Conservation (phyloP, 2,797 vertebrate species). For the Enteromius radiatus region DNA sequence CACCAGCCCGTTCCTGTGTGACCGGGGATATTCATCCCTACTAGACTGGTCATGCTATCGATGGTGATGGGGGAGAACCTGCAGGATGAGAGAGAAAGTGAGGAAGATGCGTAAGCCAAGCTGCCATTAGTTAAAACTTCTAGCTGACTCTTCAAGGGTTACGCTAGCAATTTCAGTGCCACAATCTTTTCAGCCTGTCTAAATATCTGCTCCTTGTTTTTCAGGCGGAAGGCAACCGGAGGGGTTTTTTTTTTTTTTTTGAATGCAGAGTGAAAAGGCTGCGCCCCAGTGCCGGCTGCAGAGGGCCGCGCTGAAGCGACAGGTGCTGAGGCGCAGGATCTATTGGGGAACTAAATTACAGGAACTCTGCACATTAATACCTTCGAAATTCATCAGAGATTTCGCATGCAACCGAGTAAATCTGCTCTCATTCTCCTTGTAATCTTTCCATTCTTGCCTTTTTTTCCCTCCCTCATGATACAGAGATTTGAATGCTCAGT, state of each 20-base stretch:
- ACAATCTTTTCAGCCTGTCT: slow-evolving; percentile 47
- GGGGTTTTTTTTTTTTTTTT: slow-evolving; percentile 44
- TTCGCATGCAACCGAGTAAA: slow-evolving; percentile 75
- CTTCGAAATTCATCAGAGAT: slow-evolving; percentile 78
- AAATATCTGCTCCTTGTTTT: slow-evolving; percentile 45
- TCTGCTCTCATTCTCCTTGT: slow-evolving; percentile 77
- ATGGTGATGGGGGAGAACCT: slow-evolving; percentile 99
- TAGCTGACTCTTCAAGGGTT: not conserved
- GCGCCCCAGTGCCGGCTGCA: slow-evolving; percentile 63
- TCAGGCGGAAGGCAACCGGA: slow-evolving; percentile 43
- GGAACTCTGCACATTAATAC: slow-evolving; percentile 81
- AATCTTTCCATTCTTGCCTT: slow-evolving; percentile 71
- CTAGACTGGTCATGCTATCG: slow-evolving; percentile 99
- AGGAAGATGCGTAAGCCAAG: slow-evolving; percentile 49
- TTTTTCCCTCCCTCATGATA: slow-evolving; percentile 69
- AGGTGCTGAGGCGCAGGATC: slow-evolving; percentile 69
- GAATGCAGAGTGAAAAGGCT: slow-evolving; percentile 66
- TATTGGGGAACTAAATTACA: slow-evolving; percentile 78
- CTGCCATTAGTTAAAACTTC: not conserved
- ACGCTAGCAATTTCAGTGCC: not conserved
- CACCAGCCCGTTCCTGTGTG: slow-evolving; percentile 99
- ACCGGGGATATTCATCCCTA: slow-evolving; percentile 99
- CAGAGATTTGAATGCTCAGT: slow-evolving; percentile 82
- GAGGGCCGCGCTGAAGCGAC: slow-evolving; percentile 57
- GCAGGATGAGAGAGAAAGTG: slow-evolving; percentile 54